These are phyloP conservation scores for Procapra przewalskii DNA, from an alignment of 2,113 vertebrate genomes.

Conservation along the genomic window DNA sequence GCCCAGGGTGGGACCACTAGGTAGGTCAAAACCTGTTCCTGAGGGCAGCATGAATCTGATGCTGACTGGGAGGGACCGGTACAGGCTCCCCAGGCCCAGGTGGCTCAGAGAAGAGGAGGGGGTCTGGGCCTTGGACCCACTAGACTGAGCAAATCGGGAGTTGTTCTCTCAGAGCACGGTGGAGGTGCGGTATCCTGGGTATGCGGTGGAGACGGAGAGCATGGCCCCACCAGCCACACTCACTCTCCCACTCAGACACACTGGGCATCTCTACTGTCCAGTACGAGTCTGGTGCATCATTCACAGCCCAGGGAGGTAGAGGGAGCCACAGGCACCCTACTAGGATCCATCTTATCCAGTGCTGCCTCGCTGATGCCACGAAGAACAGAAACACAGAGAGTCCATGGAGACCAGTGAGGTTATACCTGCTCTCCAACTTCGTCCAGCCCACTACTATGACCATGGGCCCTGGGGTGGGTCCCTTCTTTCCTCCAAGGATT, in stretches of 20 bases:
- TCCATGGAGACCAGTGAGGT: not conserved
- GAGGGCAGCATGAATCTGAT: accelerated
- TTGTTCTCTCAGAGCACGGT: not conserved
- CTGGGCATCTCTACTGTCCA: accelerated
- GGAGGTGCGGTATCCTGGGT: accelerated
- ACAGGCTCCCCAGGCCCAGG: not conserved
- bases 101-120: not conserved
- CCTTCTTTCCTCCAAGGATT: not conserved
- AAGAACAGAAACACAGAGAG: not conserved
- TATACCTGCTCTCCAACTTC: accelerated
- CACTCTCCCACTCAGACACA: not conserved
- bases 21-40: not conserved
- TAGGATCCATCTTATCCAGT: no score
- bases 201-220: accelerated
- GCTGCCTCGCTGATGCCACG: accelerated
- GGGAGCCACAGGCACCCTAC: accelerated
- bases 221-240: accelerated
- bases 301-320: no score
- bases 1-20: accelerated
- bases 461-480: no score
- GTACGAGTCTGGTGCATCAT: accelerated
- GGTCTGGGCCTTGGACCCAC: not conserved
- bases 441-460: not conserved
- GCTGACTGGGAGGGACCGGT: not conserved
- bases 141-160: accelerated